Percentiles rank a stretch among this genome's conserved stretches.
These are phyloP conservation scores for Mesorhabditis sp. DNA, from an alignment of 2,888 invertebrate species.

Conservation along the genomic window DNA sequence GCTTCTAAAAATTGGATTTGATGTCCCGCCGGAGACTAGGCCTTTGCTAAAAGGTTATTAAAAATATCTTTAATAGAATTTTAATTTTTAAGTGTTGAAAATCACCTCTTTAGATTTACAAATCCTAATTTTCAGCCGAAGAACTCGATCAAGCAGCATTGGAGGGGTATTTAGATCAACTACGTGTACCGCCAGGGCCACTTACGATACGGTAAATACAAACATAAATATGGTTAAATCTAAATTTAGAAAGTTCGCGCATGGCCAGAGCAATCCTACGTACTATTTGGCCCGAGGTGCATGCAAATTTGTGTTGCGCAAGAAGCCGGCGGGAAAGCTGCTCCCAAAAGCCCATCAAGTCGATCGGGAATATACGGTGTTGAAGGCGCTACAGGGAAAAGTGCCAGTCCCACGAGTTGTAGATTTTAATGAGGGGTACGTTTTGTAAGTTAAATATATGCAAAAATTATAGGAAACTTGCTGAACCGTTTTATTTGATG, in stretches of 20 bases:
- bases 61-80: neutral
- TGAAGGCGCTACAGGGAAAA: constrained; percentile 59
- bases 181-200: neutral
- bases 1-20: constrained; percentile 11
- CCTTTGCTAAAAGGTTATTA: constrained; percentile 27
- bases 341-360: constrained; percentile 62
- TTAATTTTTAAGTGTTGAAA: neutral
- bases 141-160: neutral
- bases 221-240: neutral
- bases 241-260: constrained; percentile 43
- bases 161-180: neutral
- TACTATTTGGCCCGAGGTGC: constrained; percentile 59
- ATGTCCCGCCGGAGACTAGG: constrained; percentile 28
- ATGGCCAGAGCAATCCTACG: constrained; percentile 63
- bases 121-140: neutral
- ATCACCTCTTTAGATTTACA: too few relatives aligned
- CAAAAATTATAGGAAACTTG: constrained; percentile 55
- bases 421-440: constrained; percentile 41
- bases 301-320: constrained; percentile 60
- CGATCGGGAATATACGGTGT: constrained; percentile 60
- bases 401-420: constrained; percentile 60
- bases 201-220: neutral
- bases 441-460: neutral
- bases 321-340: constrained; percentile 62
- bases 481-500: constrained; percentile 63